phyloP scores from a whole-genome alignment of 35 echinoderm and acorn worm species.

The Heliocidaris erythrogramma region DNA sequence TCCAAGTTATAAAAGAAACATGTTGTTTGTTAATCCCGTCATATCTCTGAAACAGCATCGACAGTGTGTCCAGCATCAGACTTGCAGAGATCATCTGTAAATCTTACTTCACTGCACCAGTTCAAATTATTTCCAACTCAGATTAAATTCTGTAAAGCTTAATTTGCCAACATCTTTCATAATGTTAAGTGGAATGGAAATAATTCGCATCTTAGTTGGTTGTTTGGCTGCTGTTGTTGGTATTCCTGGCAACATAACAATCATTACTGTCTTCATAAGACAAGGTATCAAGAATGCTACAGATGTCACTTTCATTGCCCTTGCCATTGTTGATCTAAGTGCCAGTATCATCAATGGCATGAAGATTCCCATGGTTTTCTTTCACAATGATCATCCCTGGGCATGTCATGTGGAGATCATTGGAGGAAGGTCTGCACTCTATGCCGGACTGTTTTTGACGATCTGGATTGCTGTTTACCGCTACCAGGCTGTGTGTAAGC shows the following conservation, averaged over 20 bases:
- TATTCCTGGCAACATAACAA: conserved; percentile 31
- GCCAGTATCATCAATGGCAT: not conserved
- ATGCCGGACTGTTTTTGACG: conserved; percentile 22
- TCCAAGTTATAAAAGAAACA: too few species aligned
- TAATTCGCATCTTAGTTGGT: not conserved
- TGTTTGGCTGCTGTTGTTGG: not conserved
- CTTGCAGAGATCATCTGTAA: not conserved
- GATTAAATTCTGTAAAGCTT: not conserved
- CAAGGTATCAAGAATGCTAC: conserved; percentile 23
- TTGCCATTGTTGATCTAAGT: conserved; percentile 35
- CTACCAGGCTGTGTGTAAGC: conserved; percentile 22
- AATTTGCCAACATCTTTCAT: not conserved
- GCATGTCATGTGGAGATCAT: conserved; percentile 15
- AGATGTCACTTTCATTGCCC: conserved; percentile 13
- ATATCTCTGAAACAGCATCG: not conserved
- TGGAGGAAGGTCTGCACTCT: not conserved
- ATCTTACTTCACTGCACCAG: not conserved
- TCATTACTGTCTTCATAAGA: not conserved
- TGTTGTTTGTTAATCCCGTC: not conserved
- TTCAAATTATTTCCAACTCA: not conserved
- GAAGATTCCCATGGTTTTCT: conserved; percentile 4
- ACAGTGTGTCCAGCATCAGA: not conserved
- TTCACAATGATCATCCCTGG: conserved; percentile 27
- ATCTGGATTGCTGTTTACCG: conserved; percentile 15
- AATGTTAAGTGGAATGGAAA: not conserved